Conservation (phyloP, 2,797 vertebrate species). For the Sphenodon punctatus region DNA sequence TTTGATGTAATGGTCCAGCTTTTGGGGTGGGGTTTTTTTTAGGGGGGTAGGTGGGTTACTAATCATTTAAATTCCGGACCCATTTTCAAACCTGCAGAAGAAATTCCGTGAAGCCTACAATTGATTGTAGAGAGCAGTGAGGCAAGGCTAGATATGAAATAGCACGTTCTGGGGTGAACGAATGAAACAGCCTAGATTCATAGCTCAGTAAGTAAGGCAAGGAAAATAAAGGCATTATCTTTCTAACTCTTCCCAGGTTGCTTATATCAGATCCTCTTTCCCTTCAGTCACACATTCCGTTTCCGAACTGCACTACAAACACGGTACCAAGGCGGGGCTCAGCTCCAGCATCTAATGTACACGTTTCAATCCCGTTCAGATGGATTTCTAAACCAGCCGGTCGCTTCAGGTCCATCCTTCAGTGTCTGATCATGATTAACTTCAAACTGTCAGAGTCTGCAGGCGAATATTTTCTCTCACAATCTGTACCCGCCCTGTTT, state of each 20-base stretch:
- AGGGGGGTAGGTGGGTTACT: no score
- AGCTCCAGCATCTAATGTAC: no score
- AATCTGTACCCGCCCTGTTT: no score
- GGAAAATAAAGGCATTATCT: not conserved
- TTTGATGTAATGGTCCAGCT: no score
- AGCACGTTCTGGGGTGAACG: not conserved
- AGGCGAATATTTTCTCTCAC: not conserved
- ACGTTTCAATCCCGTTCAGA: not conserved
- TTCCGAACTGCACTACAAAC: not conserved
- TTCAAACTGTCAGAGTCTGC: not conserved
- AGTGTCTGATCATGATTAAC: not conserved
- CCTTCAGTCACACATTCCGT: not conserved
- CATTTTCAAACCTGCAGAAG: no score
- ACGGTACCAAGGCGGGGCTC: no score
- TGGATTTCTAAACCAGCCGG: not conserved
- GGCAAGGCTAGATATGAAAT: not conserved
- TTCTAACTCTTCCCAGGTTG: not conserved
- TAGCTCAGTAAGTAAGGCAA: not conserved
- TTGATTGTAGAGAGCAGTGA: not conserved
- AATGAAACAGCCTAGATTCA: not conserved
- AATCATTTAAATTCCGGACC: no score
- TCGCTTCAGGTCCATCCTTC: not conserved
- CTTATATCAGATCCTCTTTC: not conserved
- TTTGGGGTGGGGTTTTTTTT: no score
- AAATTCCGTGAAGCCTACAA: not conserved